A percentile compares a stretch with the other conserved stretches of the same genome.
These are phyloP conservation scores for Pipa parva DNA, from an alignment of 2,113 vertebrate genomes.

Conservation along the genomic window DNA sequence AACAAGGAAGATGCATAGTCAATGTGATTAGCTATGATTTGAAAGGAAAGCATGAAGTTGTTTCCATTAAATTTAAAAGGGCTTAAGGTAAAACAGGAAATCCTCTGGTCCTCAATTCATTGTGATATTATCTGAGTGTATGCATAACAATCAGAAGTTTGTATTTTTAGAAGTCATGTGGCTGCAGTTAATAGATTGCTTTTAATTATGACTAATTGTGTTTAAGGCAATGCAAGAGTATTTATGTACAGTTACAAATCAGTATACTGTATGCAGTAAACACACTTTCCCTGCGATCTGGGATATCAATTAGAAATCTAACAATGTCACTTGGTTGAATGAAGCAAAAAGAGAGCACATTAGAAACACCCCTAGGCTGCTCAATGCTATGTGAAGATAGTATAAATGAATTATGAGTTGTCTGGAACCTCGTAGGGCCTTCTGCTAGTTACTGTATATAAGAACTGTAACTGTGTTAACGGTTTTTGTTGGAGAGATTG, in stretches of 20 bases:
- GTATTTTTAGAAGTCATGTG: no score
- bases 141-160: no score
- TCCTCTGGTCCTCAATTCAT: not conserved
- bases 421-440: not conserved
- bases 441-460: no score
- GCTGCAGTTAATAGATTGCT: no score
- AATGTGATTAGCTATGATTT: slow-evolving; percentile 31
- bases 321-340: not conserved
- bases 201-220: not conserved
- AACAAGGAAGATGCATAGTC: slow-evolving; percentile 9
- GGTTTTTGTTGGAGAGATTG: no score
- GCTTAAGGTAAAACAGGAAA: not conserved
- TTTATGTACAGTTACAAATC: no score
- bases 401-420: not conserved
- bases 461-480: no score
- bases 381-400: not conserved
- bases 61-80: slow-evolving; percentile 1
- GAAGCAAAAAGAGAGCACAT: not conserved
- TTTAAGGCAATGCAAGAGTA: not conserved
- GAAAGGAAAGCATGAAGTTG: slow-evolving; percentile 15
- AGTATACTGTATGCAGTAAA: not conserved
- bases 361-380: not conserved
- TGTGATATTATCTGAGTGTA: no score
- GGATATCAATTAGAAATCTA: not conserved
- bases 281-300: not conserved